Conservation (phyloP, 2,888 invertebrate genomes). For the Deilephila porcellus region DNA sequence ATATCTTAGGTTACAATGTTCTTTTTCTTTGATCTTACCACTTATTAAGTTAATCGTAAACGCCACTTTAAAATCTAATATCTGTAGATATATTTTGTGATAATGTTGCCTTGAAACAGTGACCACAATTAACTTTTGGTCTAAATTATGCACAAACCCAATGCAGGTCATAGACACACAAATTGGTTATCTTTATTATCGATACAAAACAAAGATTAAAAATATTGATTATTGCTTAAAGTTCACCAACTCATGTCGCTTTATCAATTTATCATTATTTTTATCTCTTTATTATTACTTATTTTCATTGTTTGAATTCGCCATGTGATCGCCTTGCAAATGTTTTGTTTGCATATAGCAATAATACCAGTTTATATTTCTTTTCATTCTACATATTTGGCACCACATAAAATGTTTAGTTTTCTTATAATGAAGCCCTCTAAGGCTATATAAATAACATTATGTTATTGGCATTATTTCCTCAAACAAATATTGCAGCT, state of each 20-base stretch:
- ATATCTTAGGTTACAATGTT: too few species aligned
- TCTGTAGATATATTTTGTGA: background rate
- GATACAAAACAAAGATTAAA: conserved; percentile 10
- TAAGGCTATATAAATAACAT: too few species aligned
- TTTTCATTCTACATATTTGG: background rate
- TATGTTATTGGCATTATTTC: too few species aligned
- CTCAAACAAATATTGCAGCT: too few species aligned
- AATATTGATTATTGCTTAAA: too few species aligned
- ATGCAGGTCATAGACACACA: conserved; percentile 16
- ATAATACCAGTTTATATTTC: background rate
- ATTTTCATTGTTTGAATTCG: background rate
- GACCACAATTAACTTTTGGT: conserved; percentile 13
- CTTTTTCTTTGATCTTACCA: too few species aligned
- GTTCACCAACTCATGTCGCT: background rate
- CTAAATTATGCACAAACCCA: conserved; percentile 16
- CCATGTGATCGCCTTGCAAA: background rate
- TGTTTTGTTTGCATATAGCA: background rate
- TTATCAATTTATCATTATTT: conserved; percentile 1
- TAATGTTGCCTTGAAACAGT: conserved; percentile 16
- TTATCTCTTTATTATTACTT: background rate
- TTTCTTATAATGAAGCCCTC: too few species aligned
- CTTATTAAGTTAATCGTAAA: too few species aligned
- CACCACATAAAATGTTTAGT: too few species aligned
- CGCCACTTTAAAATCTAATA: background rate
- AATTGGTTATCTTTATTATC: background rate